Conservation (phyloP, 2,113 vertebrate species). For the Mirounga angustirostris region DNA sequence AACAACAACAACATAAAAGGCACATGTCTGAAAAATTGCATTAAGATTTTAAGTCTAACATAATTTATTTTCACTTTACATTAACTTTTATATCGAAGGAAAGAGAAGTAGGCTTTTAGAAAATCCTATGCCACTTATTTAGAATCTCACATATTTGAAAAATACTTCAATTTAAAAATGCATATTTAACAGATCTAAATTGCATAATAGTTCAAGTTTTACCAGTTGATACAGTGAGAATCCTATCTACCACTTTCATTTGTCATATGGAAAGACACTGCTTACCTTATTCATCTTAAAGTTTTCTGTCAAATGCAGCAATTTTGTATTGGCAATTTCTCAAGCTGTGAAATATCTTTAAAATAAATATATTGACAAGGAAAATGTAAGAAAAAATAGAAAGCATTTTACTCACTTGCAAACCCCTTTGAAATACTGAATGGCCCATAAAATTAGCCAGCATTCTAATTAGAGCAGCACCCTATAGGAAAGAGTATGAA, state of each 20-base stretch:
- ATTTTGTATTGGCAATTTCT: neutral
- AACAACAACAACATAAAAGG: slow-evolving; percentile 65
- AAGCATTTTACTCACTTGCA: slow-evolving; percentile 94
- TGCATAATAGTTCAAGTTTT: neutral
- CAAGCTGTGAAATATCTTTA: slow-evolving; percentile 40
- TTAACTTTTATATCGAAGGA: slow-evolving; percentile 59
- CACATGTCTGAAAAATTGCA: slow-evolving; percentile 39
- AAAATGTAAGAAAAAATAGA: slow-evolving; percentile 58
- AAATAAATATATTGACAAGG: slow-evolving; percentile 54
- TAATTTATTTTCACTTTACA: slow-evolving; percentile 56
- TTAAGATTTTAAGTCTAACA: slow-evolving; percentile 49
- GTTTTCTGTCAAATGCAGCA: slow-evolving; percentile 57
- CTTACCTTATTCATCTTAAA: neutral
- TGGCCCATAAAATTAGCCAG: slow-evolving; percentile 98
- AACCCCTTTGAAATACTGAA: slow-evolving; percentile 95
- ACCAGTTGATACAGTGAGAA: neutral
- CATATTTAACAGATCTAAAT: slow-evolving; percentile 54
- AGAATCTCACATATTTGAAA: slow-evolving; percentile 44
- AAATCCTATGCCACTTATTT: slow-evolving; percentile 28
- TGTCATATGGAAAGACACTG: neutral
- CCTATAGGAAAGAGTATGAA: slow-evolving; percentile 87
- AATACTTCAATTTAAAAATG: slow-evolving; percentile 21
- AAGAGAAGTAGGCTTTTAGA: slow-evolving; percentile 36
- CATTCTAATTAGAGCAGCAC: slow-evolving; percentile 99
- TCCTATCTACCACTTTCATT: neutral